phyloP scores from a whole-genome alignment of 2,888 invertebrate species.

The Diloba caeruleocephala region DNA sequence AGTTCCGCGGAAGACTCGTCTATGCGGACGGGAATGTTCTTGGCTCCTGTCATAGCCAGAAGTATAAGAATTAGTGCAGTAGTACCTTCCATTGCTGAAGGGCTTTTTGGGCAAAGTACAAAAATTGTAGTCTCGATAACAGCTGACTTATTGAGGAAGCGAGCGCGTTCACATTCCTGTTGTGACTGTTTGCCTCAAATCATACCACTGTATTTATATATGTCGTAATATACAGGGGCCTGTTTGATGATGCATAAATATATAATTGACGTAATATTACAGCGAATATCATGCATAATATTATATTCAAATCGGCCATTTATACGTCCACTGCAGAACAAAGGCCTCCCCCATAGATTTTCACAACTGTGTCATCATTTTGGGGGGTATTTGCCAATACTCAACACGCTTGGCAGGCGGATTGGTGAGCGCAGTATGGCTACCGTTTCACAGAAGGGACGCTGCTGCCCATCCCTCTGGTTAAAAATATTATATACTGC shows the following conservation, averaged over 20 bases:
- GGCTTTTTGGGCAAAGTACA: conserved; percentile 16
- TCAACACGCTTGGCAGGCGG: too few relatives aligned
- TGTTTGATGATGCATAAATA: background rate
- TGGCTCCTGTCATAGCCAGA: conserved; percentile 21
- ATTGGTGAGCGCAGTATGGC: too few relatives aligned
- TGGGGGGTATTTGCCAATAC: too few relatives aligned
- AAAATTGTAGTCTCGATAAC: conserved; percentile 17
- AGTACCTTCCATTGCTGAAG: conserved; percentile 28
- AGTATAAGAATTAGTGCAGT: conserved; percentile 18
- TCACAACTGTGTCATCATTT: too few relatives aligned
- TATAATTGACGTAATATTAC: too few relatives aligned
- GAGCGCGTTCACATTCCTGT: background rate
- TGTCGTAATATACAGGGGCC: background rate
- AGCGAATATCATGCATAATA: too few relatives aligned
- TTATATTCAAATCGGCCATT: too few relatives aligned
- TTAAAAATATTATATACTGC: too few relatives aligned
- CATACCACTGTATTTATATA: conserved; percentile 7
- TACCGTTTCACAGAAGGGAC: too few relatives aligned
- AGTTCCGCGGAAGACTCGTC: background rate
- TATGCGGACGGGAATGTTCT: conserved; percentile 3
- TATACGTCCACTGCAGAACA: too few relatives aligned
- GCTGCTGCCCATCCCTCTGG: too few relatives aligned
- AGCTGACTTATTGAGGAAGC: background rate
- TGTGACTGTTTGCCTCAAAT: conserved; percentile 9
- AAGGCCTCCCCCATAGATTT: too few relatives aligned